These are phyloP conservation scores for Gymnosoma rotundatum DNA, from an alignment of 2,888 invertebrate species.

Conservation along the genomic window DNA sequence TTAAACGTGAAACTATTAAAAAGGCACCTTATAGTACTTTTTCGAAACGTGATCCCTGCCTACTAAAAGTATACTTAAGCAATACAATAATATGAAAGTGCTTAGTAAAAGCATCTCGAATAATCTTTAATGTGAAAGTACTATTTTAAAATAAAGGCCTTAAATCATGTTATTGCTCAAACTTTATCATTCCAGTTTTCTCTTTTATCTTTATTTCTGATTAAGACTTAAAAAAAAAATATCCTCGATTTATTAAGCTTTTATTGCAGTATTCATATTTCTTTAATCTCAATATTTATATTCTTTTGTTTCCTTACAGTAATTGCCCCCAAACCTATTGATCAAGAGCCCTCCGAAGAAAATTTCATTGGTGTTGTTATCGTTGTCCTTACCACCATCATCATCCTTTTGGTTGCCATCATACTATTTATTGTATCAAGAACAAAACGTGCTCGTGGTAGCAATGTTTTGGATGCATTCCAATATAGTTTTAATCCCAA, in stretches of 20 bases:
- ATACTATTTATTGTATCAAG: constrained; percentile 88
- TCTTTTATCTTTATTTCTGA: neutral
- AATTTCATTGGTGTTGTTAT: constrained; percentile 87
- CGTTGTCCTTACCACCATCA: constrained; percentile 88
- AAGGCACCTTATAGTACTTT: no score
- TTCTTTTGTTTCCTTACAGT: constrained; percentile 72
- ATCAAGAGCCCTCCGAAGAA: constrained; percentile 84
- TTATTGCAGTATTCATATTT: constrained; percentile 26
- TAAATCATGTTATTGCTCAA: no score
- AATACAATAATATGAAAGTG: no score
- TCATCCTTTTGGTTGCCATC: constrained; percentile 87
- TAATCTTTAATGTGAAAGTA: no score
- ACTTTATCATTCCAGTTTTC: no score
- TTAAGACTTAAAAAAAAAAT: neutral
- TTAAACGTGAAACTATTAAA: no score
- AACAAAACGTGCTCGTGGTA: constrained; percentile 84
- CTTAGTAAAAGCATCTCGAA: no score
- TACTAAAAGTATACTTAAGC: no score
- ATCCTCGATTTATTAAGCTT: constrained; percentile 18
- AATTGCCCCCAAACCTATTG: constrained; percentile 84
- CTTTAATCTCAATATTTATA: constrained; percentile 49
- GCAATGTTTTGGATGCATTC: constrained; percentile 82
- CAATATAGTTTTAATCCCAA: constrained; percentile 82
- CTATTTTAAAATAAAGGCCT: no score
- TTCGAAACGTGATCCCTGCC: no score